Evolutionary conservation across 2,113 vertebrate genomes (phyloP).

Genomic region (Elephantulus edwardii): DNA sequence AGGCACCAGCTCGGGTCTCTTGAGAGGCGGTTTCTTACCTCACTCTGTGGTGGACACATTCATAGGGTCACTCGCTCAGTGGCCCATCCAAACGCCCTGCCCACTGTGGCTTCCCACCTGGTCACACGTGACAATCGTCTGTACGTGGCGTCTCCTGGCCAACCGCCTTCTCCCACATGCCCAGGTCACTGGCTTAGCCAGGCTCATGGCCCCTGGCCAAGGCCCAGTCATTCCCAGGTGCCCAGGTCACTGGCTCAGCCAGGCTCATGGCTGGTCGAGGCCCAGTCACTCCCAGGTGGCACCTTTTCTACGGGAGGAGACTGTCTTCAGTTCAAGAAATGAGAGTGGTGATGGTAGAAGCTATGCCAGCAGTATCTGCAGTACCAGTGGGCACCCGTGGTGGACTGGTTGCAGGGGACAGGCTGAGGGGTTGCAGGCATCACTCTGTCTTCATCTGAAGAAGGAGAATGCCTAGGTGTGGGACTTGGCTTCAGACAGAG

Average conservation of each 20-base stretch:
- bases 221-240: no score
- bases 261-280: no score
- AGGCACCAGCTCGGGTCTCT: slow-evolving; percentile 59
- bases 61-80: no score
- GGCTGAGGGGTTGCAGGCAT: no score
- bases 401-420: neutral
- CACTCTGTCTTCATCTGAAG: no score
- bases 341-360: neutral
- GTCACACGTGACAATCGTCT: rapidly evolving
- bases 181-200: neutral
- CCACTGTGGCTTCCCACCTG: rapidly evolving
- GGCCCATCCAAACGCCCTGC: neutral
- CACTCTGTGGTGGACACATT: neutral
- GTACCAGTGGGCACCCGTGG: neutral
- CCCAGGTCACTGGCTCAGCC: no score
- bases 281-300: no score
- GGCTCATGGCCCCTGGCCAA: rapidly evolving
- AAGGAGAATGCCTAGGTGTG: no score
- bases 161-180: neutral
- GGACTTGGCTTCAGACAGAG: no score
- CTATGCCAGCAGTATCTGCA: neutral
- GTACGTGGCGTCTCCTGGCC: neutral
- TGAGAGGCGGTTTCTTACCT: neutral
- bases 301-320: neutral
- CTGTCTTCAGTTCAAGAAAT: neutral